These are phyloP conservation scores for Drosophila repleta DNA, from an alignment of 1,140 invertebrate genomes.

Conservation along the genomic window DNA sequence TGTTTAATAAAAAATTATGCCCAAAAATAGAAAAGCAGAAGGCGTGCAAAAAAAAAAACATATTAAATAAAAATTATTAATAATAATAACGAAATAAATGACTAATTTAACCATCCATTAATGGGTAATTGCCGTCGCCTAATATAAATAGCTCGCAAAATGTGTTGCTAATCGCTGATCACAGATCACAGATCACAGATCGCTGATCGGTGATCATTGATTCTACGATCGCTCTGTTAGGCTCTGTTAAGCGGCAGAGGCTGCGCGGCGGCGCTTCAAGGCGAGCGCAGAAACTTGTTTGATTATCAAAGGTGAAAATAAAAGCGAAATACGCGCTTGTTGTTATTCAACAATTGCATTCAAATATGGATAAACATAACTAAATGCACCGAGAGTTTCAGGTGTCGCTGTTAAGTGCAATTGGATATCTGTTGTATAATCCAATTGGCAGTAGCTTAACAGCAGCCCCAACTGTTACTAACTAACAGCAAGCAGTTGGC, in stretches of 20 bases:
- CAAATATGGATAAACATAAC: background rate
- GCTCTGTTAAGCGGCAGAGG: background rate
- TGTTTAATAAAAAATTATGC: slow-evolving; percentile 75
- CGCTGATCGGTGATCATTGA: background rate
- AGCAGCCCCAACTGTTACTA: background rate
- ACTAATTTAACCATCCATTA: slow-evolving; percentile 27
- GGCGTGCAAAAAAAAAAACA: slow-evolving; percentile 47
- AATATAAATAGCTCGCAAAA: slow-evolving; percentile 3
- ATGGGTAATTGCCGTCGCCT: slow-evolving; percentile 25
- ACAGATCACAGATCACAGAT: background rate
- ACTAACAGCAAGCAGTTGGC: background rate
- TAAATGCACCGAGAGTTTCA: no score
- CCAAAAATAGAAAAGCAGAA: slow-evolving; percentile 58
- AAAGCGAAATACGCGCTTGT: slow-evolving; percentile 2
- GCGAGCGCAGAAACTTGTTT: slow-evolving; percentile 24
- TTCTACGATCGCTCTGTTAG: slow-evolving; percentile 9
- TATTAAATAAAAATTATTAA: slow-evolving; percentile 5
- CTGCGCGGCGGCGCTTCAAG: slow-evolving; percentile 1
- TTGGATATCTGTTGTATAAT: no score
- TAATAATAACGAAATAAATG: slow-evolving; percentile 11
- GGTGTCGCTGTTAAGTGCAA: background rate
- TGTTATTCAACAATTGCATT: slow-evolving; percentile 4
- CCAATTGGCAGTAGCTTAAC: background rate
- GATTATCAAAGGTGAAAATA: slow-evolving; percentile 7
- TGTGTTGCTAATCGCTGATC: slow-evolving; percentile 14